Base-by-base conservation (phyloP, 2,888 invertebrate species). In the Erebia epiphron region DNA sequence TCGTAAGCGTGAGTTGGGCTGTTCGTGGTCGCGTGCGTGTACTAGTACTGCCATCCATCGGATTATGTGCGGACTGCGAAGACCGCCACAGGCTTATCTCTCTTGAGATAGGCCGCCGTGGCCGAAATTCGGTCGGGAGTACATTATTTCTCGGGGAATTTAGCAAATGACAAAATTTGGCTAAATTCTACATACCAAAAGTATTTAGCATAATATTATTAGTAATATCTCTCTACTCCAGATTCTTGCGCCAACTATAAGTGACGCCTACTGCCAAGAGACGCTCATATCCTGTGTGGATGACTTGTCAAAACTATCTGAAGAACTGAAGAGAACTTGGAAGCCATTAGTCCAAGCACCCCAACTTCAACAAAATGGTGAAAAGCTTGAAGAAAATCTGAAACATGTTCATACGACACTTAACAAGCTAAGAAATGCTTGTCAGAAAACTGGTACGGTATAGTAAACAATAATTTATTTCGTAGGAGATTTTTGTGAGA, bases 211-310 rank as follows among this genome's bases (percentile, higher is more conserved):
- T 16, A 52, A 16, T 10, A 18, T 16, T 2, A 18, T 46, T 13
- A 11, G 13, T 16, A 16, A 18, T 11, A 54, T 54, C 0, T 54
- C 13, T 50, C 7, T 63, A 35, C 35, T 21, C 10, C 52, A 73
- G 73, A 69, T 73, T 60, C 69, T 69, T 35, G 85, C 86, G 0
- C 83, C 87, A 0, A 85, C 84, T 0, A 84, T 88, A 69, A 77
- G 79, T 21, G 86, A 89, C 76, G 81, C 86, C 0, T 85, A 85
- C 79, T 90, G 91, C 76, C 86, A 82, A 64, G 85, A 84, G 35
- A 86, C 88, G 0, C 73, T 90, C 1, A 76, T 83, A 0, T 86
- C 86, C 0, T 80, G 88, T 0, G 77, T 83, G 0, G 85, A 85
- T 21, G 54, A 56, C 2, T 50, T 73, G 14, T 41, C 64, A 26